Evolutionary conservation across 2,797 vertebrate genomes (phyloP).

Genomic region (Myripristis jacobus): DNA sequence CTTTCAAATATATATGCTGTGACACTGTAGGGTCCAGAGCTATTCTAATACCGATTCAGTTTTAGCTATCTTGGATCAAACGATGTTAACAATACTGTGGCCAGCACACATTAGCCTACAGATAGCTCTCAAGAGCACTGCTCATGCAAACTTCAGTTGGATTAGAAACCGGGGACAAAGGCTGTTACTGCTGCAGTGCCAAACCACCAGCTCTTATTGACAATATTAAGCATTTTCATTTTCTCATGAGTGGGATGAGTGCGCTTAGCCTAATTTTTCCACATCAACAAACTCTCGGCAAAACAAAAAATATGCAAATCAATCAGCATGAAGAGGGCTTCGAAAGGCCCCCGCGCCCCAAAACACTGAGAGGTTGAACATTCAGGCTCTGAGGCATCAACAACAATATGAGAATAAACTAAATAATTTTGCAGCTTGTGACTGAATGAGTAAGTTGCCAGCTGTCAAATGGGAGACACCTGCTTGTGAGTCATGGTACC

Average conservation of each 20-base stretch:
- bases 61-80: not conserved
- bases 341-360: not conserved
- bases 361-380: slow-evolving; percentile 49
- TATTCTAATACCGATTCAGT: not conserved
- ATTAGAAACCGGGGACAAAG: slow-evolving; percentile 35
- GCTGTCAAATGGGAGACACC: slow-evolving; percentile 71
- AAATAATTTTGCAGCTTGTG: slow-evolving; percentile 63
- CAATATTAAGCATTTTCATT: slow-evolving; percentile 45
- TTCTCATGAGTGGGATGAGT: slow-evolving; percentile 46
- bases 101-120: not conserved
- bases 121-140: slow-evolving; percentile 5
- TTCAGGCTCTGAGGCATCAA: slow-evolving; percentile 43
- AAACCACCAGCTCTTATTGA: slow-evolving; percentile 48
- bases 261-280: slow-evolving; percentile 43
- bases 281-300: slow-evolving; percentile 55
- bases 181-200: slow-evolving; percentile 22
- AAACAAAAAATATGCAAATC: slow-evolving; percentile 67
- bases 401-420: slow-evolving; percentile 56
- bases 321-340: slow-evolving; percentile 9
- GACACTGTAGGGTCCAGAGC: not conserved
- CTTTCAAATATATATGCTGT: not conserved
- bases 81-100: not conserved
- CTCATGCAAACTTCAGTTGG: slow-evolving; percentile 15
- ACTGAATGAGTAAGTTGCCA: slow-evolving; percentile 60
- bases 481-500: slow-evolving; percentile 64